phyloP scores from a whole-genome alignment of 2,113 vertebrate species.

The Coryphaenoides rupestris region DNA sequence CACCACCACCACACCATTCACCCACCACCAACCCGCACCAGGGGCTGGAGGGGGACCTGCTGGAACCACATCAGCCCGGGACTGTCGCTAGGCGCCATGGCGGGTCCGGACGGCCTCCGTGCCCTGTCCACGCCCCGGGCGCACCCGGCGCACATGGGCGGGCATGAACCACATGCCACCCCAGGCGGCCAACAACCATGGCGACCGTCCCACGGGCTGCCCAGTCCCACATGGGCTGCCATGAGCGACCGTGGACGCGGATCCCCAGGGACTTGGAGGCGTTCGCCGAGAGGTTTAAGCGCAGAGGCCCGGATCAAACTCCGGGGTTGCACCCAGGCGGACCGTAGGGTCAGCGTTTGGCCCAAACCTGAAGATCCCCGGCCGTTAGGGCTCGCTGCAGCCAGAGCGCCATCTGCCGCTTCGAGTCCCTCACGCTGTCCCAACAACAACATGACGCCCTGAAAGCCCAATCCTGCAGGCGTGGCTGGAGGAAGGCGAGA shows the following conservation, averaged over 20 bases:
- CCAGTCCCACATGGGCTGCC: conserved; percentile 92
- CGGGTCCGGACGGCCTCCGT: conserved; percentile 92
- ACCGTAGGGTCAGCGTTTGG: conserved; percentile 93
- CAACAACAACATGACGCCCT: conserved; percentile 99
- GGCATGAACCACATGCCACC: conserved; percentile 99
- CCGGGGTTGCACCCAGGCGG: conserved; percentile 95
- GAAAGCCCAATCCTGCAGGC: conserved; percentile 97
- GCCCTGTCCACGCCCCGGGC: conserved; percentile 90
- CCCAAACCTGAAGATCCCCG: conserved; percentile 98
- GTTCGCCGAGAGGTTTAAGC: conserved; percentile 97
- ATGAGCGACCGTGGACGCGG: conserved; percentile 97
- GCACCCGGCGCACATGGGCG: conserved; percentile 93
- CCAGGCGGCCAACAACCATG: conserved; percentile 96
- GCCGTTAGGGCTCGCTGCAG: conserved; percentile 97
- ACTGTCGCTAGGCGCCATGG: conserved; percentile 90
- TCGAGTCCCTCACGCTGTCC: conserved; percentile 95
- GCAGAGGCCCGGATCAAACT: conserved; percentile 98
- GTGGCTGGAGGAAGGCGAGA: conserved; percentile 97
- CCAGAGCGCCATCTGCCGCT: conserved; percentile 98
- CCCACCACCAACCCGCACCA: conserved; percentile 95
- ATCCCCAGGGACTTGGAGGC: conserved; percentile 97
- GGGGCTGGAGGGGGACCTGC: conserved; percentile 92
- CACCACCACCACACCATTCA: conserved; percentile 95
- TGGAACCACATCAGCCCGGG: conserved; percentile 96
- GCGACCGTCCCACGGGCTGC: conserved; percentile 94